Evolutionary conservation across 2,888 invertebrate species (phyloP).

Genomic region (Incurvaria masculella): DNA sequence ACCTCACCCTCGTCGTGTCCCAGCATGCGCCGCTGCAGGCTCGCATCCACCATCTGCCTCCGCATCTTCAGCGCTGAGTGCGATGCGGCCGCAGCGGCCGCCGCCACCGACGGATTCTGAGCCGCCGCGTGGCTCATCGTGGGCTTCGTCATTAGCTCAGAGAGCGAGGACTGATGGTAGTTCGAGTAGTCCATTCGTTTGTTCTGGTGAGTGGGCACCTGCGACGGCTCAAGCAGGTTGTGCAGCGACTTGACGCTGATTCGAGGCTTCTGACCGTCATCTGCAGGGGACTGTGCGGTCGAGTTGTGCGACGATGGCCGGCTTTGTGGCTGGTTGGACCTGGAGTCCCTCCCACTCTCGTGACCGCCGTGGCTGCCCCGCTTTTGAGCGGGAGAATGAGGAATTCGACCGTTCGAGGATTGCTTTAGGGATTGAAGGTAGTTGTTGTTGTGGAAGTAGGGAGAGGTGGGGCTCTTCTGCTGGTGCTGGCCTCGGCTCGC

Average conservation of each 20-base stretch:
- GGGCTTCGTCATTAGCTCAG: conserved; percentile 10
- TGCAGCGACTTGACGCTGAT: conserved; percentile 62
- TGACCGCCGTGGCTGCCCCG: conserved; percentile 23
- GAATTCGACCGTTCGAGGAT: conserved; percentile 19
- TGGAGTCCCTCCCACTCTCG: conserved; percentile 1
- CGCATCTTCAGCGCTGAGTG: not conserved
- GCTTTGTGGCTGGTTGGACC: not conserved
- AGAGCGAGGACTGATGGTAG: not conserved
- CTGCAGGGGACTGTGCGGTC: conserved; percentile 22
- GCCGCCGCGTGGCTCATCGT: not conserved
- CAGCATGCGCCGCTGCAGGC: conserved; percentile 32
- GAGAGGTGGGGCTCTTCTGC: conserved; percentile 44
- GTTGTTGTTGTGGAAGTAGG: conserved; percentile 45
- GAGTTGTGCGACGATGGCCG: conserved; percentile 7
- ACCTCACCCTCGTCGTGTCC: conserved; percentile 58
- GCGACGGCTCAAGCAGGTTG: conserved; percentile 56
- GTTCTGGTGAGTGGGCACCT: conserved; percentile 31
- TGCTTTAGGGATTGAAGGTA: conserved; percentile 42
- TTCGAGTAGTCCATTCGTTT: not conserved
- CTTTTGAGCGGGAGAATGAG: conserved; percentile 20
- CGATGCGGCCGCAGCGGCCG: not conserved
- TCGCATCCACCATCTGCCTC: not conserved
- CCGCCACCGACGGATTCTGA: not conserved
- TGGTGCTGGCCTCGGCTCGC: conserved; percentile 27
- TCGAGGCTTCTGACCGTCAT: conserved; percentile 54